Evolutionary conservation across 2,797 vertebrate species (phyloP), one percentile per base, ranked within the genome.

Genomic region (Arctocebus calabarensis): DNA sequence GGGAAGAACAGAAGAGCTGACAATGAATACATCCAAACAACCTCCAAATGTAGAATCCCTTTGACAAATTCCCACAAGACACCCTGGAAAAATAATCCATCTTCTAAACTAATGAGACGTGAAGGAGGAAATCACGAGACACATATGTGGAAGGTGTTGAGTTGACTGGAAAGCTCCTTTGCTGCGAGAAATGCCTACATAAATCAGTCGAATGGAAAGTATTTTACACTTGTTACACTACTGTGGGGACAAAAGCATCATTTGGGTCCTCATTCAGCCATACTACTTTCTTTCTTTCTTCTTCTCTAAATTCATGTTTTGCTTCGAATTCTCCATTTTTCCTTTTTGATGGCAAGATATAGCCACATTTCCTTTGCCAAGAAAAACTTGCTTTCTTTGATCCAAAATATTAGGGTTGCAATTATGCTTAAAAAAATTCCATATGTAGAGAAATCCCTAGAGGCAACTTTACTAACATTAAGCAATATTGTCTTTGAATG

Each of bases 41-140:
- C 25, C n/a, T 92, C 77, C 71, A 88, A 88, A 55, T 45, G 48
- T 34, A n/a, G 10, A 61, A 5, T 37, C n/a, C 48, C 81, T 91
- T 71, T 43, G 34, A 89, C 66, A 61, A 77, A 59, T 86, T 79
- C 90, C 61, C 23, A 25, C 25, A 59, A 90, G 48, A 48, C 23
- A 25, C 34, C 81, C 84, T 37, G 40, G 57, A 79, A 87, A 94
- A 85, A 82, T 32, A 68, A 81, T 88, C 32, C 32, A 40, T 91
- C 92, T 87, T 75, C 59, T 23, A 45, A n/a, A 86, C 64, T 90
- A 94, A 84, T 94, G 78, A 96, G 74, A 89, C 23, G 29, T 40
- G 32, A 87, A 75, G 45, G 25, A 90, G 52, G 37, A 79, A 96
- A 77, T 74, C 77, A 61, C 4, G 32, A 90, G 43, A 66, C 74